Evolutionary conservation across 2,888 invertebrate species (phyloP).

Genomic region (Hyposoter dolosus): DNA sequence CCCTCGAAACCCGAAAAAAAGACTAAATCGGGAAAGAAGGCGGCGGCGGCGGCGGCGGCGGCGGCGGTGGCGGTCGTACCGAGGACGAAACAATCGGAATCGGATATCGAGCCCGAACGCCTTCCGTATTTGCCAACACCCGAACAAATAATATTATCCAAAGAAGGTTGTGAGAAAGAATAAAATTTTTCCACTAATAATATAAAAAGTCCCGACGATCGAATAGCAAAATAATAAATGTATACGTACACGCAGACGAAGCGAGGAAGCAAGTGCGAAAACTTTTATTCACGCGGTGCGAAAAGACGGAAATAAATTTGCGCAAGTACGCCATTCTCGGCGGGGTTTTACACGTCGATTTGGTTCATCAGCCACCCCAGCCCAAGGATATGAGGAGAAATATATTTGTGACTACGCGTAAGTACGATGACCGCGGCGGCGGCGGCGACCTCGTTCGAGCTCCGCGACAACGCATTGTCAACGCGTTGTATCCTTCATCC

Average conservation of each 20-base stretch:
- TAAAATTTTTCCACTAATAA: not conserved
- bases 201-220: not conserved
- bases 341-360: conserved; percentile 91
- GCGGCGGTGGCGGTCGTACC: conserved; percentile 30
- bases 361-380: conserved; percentile 92
- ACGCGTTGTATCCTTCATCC: too few species aligned
- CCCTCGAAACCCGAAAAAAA: conserved; percentile 68
- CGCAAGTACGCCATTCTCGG: conserved; percentile 91
- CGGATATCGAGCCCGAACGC: conserved; percentile 84
- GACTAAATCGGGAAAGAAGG: conserved; percentile 61
- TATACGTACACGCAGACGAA: conserved; percentile 82
- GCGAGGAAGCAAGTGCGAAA: conserved; percentile 75
- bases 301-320: conserved; percentile 88
- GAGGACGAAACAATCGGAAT: conserved; percentile 78
- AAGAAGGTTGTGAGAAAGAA: conserved; percentile 74
- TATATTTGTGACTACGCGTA: conserved; percentile 86
- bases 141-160: conserved; percentile 76
- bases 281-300: conserved; percentile 77
- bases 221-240: not conserved
- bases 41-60: conserved; percentile 54
- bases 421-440: too few species aligned
- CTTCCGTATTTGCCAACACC: conserved; percentile 83
- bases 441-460: not conserved
- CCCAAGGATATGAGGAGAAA: conserved; percentile 87
- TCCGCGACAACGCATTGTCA: too few species aligned